A percentile compares a stretch with the other conserved stretches of the same genome.
Evolutionary conservation across 1,140 invertebrate genomes (phyloP).

Genomic region (Mercenaria mercenaria): DNA sequence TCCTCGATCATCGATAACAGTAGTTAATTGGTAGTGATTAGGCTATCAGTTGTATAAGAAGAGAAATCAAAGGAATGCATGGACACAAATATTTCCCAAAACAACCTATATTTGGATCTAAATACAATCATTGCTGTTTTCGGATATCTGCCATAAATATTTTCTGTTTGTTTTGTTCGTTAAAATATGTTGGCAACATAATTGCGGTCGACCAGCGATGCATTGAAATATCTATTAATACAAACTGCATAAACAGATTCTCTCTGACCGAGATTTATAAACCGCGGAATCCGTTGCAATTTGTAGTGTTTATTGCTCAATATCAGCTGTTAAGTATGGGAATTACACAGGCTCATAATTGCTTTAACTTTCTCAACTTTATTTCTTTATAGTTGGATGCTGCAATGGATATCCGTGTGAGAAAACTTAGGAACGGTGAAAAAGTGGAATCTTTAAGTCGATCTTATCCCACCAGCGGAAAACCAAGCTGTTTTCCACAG

Average conservation of each 20-base stretch:
- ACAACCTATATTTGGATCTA: no score
- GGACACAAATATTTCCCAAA: no score
- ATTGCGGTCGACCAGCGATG: not conserved
- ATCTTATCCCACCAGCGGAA: constrained; percentile 41
- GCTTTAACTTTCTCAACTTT: not conserved
- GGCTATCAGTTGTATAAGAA: no score
- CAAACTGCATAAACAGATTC: not conserved
- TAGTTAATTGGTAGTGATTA: no score
- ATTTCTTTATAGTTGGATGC: not conserved
- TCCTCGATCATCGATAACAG: no score
- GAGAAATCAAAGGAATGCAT: no score
- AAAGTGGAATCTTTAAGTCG: not conserved
- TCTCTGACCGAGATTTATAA: not conserved
- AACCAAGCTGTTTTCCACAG: constrained; percentile 33
- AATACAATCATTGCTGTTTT: no score
- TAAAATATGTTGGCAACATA: not conserved
- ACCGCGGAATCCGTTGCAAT: not conserved
- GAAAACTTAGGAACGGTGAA: constrained; percentile 29
- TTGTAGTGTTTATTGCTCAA: not conserved
- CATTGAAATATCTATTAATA: not conserved
- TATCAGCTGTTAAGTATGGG: not conserved
- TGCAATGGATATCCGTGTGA: constrained; percentile 48
- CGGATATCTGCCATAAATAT: no score
- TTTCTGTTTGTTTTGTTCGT: not conserved
- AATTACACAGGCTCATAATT: no score